These are phyloP conservation scores for Erpobdella octoculata DNA, from an alignment of 2,888 invertebrate species.

Conservation along the genomic window DNA sequence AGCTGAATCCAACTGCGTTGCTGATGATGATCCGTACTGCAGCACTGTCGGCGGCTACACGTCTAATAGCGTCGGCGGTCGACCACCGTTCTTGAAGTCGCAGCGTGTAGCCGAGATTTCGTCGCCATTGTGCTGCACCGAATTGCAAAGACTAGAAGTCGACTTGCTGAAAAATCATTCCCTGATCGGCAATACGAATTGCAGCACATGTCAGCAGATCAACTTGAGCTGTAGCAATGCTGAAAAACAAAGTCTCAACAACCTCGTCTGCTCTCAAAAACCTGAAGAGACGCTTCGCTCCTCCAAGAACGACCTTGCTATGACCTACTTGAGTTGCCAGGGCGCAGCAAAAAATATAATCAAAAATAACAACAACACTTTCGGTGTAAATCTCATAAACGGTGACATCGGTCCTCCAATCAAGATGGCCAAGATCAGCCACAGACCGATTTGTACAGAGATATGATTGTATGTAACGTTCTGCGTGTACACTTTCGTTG, in stretches of 20 bases:
- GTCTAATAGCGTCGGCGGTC: neutral
- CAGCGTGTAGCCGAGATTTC: neutral
- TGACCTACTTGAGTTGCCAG: neutral
- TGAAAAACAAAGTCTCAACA: neutral
- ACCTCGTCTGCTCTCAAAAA: neutral
- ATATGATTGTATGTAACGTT: neutral
- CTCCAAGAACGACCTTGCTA: neutral
- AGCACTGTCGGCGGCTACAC: too few relatives aligned
- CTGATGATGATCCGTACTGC: too few relatives aligned
- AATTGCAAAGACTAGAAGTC: neutral
- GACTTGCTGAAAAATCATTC: slow-evolving; percentile 2
- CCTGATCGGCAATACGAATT: neutral
- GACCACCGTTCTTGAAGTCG: neutral
- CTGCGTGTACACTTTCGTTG: neutral
- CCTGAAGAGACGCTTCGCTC: neutral
- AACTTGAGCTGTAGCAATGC: neutral
- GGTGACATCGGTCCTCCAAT: neutral
- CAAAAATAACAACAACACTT: neutral
- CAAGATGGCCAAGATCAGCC: neutral
- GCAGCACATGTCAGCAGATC: neutral
- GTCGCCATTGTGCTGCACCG: neutral
- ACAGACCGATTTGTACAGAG: slow-evolving; percentile 6
- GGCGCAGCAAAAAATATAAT: neutral
- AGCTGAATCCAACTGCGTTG: too few relatives aligned
- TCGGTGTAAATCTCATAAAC: neutral